phyloP scores from a whole-genome alignment of 2,888 invertebrate species.

The Drosophila suboccidentalis region DNA sequence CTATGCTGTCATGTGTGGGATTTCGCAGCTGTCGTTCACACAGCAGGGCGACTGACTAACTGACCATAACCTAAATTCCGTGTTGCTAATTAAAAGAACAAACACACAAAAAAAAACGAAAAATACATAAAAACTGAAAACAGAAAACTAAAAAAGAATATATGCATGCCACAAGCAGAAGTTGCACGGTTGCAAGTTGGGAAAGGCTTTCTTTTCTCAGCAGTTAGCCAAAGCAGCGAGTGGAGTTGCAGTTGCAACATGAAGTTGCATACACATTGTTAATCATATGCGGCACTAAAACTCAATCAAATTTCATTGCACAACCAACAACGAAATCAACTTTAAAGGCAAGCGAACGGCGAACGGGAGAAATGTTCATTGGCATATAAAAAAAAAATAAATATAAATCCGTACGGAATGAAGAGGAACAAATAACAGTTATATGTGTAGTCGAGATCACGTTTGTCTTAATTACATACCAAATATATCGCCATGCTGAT shows the following conservation, averaged over 20 bases:
- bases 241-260: constrained; percentile 16
- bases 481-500: constrained; percentile 76
- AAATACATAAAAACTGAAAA: constrained; percentile 3
- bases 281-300: constrained; percentile 77
- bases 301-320: constrained; percentile 73
- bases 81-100: constrained; percentile 64
- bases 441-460: constrained; percentile 41
- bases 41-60: constrained; percentile 52
- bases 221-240: neutral
- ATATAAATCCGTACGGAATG: constrained; percentile 15
- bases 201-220: constrained; percentile 36
- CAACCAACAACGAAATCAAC: constrained; percentile 47
- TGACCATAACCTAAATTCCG: constrained; percentile 32
- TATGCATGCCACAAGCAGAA: constrained; percentile 22
- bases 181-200: constrained; percentile 14
- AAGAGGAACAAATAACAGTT: constrained; percentile 47
- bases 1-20: constrained; percentile 48
- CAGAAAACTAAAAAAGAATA: constrained; percentile 11
- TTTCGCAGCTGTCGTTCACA: constrained; percentile 56
- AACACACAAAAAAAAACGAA: constrained; percentile 33
- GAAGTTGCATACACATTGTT: constrained; percentile 45
- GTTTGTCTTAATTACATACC: constrained; percentile 80
- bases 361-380: constrained; percentile 41
- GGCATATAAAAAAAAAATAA: constrained; percentile 37
- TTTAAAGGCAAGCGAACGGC: constrained; percentile 50